phyloP scores from a whole-genome alignment of 2,113 vertebrate species.

The Pseudorectes ferrugineus region DNA sequence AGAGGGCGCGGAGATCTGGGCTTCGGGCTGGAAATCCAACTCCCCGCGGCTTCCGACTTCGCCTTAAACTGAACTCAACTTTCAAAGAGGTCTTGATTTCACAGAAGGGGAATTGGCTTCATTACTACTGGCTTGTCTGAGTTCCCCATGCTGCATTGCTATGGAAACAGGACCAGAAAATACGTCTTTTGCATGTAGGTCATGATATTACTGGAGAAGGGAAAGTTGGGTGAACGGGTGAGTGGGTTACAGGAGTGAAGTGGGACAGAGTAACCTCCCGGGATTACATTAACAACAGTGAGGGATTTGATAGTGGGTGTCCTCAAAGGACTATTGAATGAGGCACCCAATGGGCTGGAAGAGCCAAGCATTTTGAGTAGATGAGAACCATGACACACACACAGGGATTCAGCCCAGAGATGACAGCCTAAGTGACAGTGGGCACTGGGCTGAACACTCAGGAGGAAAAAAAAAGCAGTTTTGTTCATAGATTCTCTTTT shows the following conservation, averaged over 20 bases:
- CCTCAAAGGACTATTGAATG: neutral
- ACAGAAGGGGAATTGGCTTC: neutral
- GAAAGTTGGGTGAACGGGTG: neutral
- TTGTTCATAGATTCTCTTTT: neutral
- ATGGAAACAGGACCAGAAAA: slow-evolving; percentile 48
- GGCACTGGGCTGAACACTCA: neutral
- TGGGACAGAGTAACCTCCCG: neutral
- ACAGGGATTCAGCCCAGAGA: neutral
- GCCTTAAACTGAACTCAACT: neutral
- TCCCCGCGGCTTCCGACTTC: rapidly evolving
- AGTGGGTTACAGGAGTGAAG: neutral
- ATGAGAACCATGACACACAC: neutral
- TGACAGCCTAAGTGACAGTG: neutral
- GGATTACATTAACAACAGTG: neutral
- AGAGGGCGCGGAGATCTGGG: neutral
- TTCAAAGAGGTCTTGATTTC: neutral
- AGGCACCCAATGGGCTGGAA: neutral
- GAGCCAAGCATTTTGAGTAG: neutral
- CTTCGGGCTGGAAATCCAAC: neutral
- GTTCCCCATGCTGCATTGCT: slow-evolving; percentile 12
- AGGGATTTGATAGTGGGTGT: neutral
- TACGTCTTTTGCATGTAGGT: slow-evolving; percentile 24
- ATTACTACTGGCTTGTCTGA: neutral
- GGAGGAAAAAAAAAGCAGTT: neutral
- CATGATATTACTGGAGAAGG: slow-evolving; percentile 3